Percentiles rank a stretch among this genome's conserved stretches.
These are phyloP conservation scores for Pectinophora gossypiella DNA, from an alignment of 1,140 invertebrate species.

Conservation along the genomic window DNA sequence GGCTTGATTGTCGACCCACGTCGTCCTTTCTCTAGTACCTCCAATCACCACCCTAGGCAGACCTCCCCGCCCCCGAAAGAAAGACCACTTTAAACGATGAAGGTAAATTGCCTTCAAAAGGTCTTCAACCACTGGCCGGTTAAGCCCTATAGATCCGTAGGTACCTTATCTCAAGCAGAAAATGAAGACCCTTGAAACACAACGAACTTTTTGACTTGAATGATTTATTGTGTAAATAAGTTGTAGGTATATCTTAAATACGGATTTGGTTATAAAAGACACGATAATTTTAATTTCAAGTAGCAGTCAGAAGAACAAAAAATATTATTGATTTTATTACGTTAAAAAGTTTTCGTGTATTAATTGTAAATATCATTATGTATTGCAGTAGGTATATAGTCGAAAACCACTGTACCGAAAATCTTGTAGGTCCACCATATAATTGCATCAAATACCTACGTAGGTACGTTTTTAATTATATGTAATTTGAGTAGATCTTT, in stretches of 20 bases:
- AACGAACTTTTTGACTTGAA: conserved; percentile 20
- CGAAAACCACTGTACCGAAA: too few species aligned
- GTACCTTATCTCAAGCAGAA: conserved; percentile 49
- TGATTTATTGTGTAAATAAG: conserved; percentile 23
- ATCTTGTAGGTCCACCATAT: too few species aligned
- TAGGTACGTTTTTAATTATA: too few species aligned
- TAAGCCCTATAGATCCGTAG: conserved; percentile 14
- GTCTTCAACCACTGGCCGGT: conserved; percentile 30
- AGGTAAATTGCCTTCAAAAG: conserved; percentile 27
- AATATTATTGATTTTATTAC: neutral
- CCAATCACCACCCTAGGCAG: conserved; percentile 44
- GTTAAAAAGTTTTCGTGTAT: neutral
- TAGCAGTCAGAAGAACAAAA: neutral
- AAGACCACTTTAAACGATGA: conserved; percentile 29
- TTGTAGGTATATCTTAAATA: neutral
- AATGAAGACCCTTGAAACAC: conserved; percentile 37
- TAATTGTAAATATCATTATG: neutral
- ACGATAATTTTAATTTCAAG: neutral
- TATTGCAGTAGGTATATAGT: too few species aligned
- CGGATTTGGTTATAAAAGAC: neutral
- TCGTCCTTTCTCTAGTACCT: conserved; percentile 43
- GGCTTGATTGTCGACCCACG: conserved; percentile 58
- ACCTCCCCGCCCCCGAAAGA: conserved; percentile 31
- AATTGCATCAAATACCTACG: too few species aligned
- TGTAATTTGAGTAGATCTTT: too few species aligned